Base-by-base conservation (phyloP, 2,888 invertebrate species). In the Pandemis corylana region DNA sequence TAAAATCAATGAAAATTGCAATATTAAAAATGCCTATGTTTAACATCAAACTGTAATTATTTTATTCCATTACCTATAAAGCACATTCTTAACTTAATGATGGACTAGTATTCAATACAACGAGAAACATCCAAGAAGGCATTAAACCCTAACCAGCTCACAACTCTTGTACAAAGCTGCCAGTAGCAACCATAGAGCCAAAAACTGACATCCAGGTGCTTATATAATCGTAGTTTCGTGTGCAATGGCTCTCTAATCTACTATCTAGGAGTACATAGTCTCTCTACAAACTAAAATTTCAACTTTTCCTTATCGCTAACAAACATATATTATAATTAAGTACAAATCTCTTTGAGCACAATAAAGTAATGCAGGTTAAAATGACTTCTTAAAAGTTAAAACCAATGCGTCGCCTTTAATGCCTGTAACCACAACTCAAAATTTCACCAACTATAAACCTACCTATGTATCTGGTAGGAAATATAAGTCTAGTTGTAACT, bases 41-140 rank as follows among this genome's bases (percentile, higher is more conserved):
- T 7, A 65, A 59, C 69, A 69, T 36, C 28, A 28, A 28, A 59
- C 42, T 46, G n/a, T 3, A 61, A 10, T 64, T 28, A 51, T n/a
- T 36, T 69, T 61, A 65, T 41, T 42, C 61, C 28, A 46, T 61
- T 65, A 69, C 36, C 49, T 51, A 64, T 63, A 65, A 69, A 74
- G 65, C 65, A 74, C 51, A 61, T 68, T 49, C 65, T 78, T 77
- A 78, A 79, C 82, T 84, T 87, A 87, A 85, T 83, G 86, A 89
- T 87, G 86, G 92, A 92, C 92, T 92, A 92, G 92, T 88, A 86
- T 88, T 87, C 81, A 88, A 87, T 88, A 87, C 85, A 88, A 84
- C 82, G 82, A 84, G 83, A 86, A 81, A 85, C 56, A 72, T 74
- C 62, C 77, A 67, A 20, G 68, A 69, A 72, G 72, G 64, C 67